These are phyloP conservation scores for Tragulus kanchil DNA, from an alignment of 2,113 vertebrate species.

Conservation along the genomic window DNA sequence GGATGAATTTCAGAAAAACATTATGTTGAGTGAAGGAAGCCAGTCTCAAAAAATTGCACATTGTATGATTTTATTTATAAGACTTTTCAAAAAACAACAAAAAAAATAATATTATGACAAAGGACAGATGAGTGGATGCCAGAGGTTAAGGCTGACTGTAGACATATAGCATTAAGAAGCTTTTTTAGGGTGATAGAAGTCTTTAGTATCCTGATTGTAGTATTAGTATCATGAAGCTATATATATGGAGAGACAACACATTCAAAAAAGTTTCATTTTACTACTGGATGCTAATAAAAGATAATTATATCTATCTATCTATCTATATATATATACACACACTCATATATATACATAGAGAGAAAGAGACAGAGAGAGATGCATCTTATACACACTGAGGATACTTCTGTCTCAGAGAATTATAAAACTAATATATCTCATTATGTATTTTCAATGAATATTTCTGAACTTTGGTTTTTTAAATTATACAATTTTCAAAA, in stretches of 20 bases:
- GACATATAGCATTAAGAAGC: neutral
- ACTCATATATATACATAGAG: too few species aligned
- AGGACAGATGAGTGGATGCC: neutral
- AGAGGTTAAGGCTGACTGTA: neutral
- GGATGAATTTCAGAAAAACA: neutral
- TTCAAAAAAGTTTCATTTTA: neutral
- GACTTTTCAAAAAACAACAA: neutral
- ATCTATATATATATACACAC: too few species aligned
- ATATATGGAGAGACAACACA: neutral
- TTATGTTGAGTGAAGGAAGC: neutral
- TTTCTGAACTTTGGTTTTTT: slow-evolving; percentile 44
- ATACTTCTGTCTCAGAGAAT: neutral
- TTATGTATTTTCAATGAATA: neutral
- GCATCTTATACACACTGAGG: neutral
- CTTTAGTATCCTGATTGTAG: neutral
- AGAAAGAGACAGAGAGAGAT: too few species aligned
- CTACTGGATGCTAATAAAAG: neutral
- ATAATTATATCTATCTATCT: neutral
- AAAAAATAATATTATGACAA: neutral
- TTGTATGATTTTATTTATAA: neutral
- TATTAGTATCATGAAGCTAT: neutral
- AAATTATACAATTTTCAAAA: slow-evolving; percentile 29
- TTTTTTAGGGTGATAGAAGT: neutral
- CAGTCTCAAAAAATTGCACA: neutral
- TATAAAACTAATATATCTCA: slow-evolving; percentile 2